These are phyloP conservation scores for Aurelia aurita DNA, from an alignment of 30 jellyfish, hydroid and myxozoan genomes.

Conservation along the genomic window DNA sequence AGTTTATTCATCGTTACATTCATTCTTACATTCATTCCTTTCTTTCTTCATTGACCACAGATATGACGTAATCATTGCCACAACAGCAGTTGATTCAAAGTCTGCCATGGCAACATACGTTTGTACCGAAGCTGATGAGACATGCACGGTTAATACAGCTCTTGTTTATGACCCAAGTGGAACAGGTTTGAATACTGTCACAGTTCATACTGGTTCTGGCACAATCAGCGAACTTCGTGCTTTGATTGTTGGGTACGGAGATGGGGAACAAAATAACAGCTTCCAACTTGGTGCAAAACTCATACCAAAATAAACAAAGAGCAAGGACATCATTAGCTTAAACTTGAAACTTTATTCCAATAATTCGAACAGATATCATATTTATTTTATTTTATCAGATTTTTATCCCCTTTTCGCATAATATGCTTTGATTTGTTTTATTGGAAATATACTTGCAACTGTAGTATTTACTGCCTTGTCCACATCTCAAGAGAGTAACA, in stretches of 20 bases:
- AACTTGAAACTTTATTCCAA: no score
- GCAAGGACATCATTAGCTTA: no score
- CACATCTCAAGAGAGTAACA: no score
- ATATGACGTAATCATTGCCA: conserved; percentile 11
- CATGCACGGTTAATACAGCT: conserved; percentile 30
- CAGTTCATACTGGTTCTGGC: conserved; percentile 19
- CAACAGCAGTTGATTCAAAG: conserved; percentile 24
- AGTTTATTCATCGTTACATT: no score
- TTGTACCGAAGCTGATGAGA: conserved; percentile 1
- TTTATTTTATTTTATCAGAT: no score
- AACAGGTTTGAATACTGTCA: conserved; percentile 17
- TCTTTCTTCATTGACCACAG: background rate
- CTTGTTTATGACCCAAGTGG: conserved; percentile 42
- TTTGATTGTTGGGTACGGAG: conserved; percentile 27
- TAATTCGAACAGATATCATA: no score
- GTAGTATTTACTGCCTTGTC: background rate
- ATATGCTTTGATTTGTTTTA: no score
- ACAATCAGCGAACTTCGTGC: conserved; percentile 21
- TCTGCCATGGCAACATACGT: conserved; percentile 33
- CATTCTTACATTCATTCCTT: no score
- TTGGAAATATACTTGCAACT: no score
- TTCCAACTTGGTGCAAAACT: conserved; percentile 28
- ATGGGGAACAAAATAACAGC: conserved; percentile 7
- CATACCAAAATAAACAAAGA: conserved; percentile 1
- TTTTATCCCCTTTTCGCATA: no score